Evolutionary conservation across 2,113 vertebrate species (phyloP), one percentile per base, ranked within the genome.

Genomic region (Pyxicephalus adspersus): DNA sequence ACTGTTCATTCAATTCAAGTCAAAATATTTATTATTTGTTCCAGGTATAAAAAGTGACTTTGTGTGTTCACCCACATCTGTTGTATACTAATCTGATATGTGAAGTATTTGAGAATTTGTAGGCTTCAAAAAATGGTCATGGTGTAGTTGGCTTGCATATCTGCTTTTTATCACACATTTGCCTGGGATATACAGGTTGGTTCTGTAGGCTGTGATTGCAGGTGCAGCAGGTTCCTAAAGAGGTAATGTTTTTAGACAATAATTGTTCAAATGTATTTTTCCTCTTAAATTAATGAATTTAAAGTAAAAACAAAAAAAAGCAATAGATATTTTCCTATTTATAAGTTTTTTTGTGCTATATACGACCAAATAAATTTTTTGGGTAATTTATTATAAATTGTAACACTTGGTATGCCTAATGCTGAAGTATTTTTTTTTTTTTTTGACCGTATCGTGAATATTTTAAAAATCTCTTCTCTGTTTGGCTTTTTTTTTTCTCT

Each of bases 291-390:
- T 74, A 23, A n/a, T 73, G 20, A 13, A 26, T 16, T 55, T 19
- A 72, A 72, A 72, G 17, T 23, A 31, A 34, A 22, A 73, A 51
- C 51, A 57, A n/a, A 72, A 51, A 26, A 19, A 31, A 74, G 71
- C 54, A 60, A 74, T 74, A 58, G 54, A 34, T 74, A 60, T 74
- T 74, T 74, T 74, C 54, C 6, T 74, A 74, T 23, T 58, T 5
- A 55, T 74, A 57, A 57, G 57, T 54, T 57, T 31, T n/a, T 23
- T n/a, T 34, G 15, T 38, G 71, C 54, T 74, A 34, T 74, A 34
- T 29, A 20, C 22, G 20, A 58, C 55, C 55, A 60, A 25, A 74
- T 38, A 38, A 7, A 31, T 70, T 15, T 15, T 74, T 58, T 57
- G 31, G 26, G 26, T 15, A 74, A 34, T 72, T n/a, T 22, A 11